Evolutionary conservation across 2,113 vertebrate species (phyloP).

Genomic region (Daubentonia madagascariensis): DNA sequence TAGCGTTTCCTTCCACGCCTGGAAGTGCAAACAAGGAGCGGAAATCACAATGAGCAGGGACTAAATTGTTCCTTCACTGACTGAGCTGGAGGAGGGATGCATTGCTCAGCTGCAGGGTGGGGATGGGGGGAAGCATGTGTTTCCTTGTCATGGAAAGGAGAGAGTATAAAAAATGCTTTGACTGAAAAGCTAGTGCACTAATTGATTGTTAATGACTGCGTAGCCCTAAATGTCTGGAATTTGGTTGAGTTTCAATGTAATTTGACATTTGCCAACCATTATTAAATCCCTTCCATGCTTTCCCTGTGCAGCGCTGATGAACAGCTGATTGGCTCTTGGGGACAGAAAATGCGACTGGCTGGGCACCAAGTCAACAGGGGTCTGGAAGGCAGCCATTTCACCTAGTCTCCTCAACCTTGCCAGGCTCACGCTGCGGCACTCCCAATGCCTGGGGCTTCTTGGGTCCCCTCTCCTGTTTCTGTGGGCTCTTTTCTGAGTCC

Average conservation of each 20-base stretch:
- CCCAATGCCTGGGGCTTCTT: not conserved
- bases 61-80: not conserved
- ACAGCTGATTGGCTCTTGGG: constrained; percentile 61
- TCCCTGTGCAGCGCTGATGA: constrained; percentile 31
- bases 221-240: constrained; percentile 67
- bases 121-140: not conserved
- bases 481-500: not conserved
- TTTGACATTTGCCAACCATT: constrained; percentile 76
- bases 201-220: constrained; percentile 74
- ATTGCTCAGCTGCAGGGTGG: not conserved
- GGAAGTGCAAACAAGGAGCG: not conserved
- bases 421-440: not conserved
- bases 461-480: not conserved
- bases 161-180: constrained; percentile 57
- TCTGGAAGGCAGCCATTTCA: constrained; percentile 55
- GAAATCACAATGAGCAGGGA: not conserved
- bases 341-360: constrained; percentile 29
- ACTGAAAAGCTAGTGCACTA: constrained; percentile 67
- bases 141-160: constrained; percentile 40
- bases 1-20: not conserved
- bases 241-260: constrained; percentile 74
- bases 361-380: constrained; percentile 41
- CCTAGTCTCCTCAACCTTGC: not conserved
- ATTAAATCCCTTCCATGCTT: constrained; percentile 70
- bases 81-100: not conserved